A percentile compares a stretch with the other conserved stretches of the same genome.
Evolutionary conservation across 2,888 invertebrate genomes (phyloP).

Genomic region (Ceriagrion tenellum): DNA sequence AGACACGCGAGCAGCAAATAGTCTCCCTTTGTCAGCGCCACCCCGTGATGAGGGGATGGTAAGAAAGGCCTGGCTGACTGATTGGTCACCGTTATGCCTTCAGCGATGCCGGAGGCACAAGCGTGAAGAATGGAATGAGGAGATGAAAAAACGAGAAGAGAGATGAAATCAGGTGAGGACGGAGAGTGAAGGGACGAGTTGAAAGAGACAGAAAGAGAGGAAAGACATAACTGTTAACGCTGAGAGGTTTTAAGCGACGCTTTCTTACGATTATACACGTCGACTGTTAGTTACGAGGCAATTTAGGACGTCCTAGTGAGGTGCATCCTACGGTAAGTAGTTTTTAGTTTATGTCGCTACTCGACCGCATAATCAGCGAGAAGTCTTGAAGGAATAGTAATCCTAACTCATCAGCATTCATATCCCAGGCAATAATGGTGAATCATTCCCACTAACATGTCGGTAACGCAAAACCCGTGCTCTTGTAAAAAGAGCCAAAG

Average conservation of each 20-base stretch:
- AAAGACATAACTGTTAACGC: not conserved
- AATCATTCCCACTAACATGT: too few species aligned
- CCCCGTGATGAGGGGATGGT: not conserved
- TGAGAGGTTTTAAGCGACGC: not conserved
- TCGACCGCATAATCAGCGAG: too few species aligned
- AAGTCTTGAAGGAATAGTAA: too few species aligned
- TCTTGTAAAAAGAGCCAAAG: too few species aligned
- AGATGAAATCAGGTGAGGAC: not conserved
- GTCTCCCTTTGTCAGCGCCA: not conserved
- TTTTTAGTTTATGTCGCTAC: too few species aligned
- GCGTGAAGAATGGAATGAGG: not conserved
- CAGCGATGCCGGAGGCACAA: not conserved
- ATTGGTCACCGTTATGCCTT: slow-evolving; percentile 19
- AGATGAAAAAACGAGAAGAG: not conserved
- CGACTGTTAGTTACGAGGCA: too few species aligned
- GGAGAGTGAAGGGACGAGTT: not conserved
- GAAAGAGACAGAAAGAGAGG: not conserved
- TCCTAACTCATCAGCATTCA: too few species aligned
- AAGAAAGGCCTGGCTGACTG: not conserved
- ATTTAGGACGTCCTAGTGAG: too few species aligned
- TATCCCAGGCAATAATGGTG: too few species aligned
- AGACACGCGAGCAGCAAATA: not conserved
- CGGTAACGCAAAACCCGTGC: too few species aligned
- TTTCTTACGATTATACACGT: too few species aligned
- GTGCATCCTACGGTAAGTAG: too few species aligned